These are phyloP conservation scores for Manacus vitellinus DNA, from an alignment of 2,113 vertebrate species.

Conservation along the genomic window DNA sequence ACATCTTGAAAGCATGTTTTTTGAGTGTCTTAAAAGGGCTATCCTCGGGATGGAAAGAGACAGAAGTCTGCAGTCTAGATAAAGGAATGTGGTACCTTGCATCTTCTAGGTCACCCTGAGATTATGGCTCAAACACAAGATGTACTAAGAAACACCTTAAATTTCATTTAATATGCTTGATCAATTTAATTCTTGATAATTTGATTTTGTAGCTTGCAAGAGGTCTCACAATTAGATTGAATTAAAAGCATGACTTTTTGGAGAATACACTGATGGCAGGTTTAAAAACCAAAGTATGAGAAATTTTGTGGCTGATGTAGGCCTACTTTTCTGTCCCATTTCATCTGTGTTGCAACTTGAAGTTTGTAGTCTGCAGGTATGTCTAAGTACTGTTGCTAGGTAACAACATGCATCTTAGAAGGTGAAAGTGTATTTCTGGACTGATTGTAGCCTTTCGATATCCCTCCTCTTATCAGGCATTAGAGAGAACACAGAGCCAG, in stretches of 20 bases:
- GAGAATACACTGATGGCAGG: background rate
- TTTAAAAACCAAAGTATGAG: background rate
- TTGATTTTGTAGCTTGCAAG: background rate
- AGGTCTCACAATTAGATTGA: background rate
- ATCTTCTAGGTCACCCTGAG: background rate
- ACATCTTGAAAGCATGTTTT: constrained; percentile 32
- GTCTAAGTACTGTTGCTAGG: background rate
- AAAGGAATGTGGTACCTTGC: background rate
- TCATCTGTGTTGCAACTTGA: background rate
- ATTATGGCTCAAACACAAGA: background rate
- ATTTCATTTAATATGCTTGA: background rate
- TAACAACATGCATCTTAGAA: background rate
- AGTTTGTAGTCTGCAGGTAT: background rate
- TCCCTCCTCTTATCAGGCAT: background rate
- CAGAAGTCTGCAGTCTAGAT: constrained; percentile 4
- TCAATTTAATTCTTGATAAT: background rate
- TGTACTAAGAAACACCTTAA: background rate
- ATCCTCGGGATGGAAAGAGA: background rate
- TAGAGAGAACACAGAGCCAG: background rate
- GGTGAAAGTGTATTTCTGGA: background rate
- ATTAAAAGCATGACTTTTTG: background rate
- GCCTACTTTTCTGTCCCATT: background rate
- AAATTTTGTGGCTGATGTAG: background rate
- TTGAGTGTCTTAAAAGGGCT: background rate
- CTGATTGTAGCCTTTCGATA: background rate